Percentiles rank a stretch among this genome's conserved stretches.
These are phyloP conservation scores for Ginglymostoma cirratum DNA, from an alignment of 2,113 vertebrate species.

Conservation along the genomic window DNA sequence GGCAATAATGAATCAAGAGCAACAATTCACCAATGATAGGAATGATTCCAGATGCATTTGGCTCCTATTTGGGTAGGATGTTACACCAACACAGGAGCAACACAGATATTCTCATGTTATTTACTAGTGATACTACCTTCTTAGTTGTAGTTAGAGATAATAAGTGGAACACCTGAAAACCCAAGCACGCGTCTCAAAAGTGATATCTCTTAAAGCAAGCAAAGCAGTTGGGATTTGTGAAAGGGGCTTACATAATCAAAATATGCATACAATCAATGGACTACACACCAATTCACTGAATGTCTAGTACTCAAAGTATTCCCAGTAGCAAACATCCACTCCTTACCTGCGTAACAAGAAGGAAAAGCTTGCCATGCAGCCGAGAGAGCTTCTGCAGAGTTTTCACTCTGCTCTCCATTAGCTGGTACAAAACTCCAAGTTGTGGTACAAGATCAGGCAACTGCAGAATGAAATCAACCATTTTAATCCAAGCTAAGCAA, in stretches of 20 bases:
- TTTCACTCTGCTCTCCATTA: constrained; percentile 93
- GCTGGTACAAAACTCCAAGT: constrained; percentile 81
- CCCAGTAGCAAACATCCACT: background rate
- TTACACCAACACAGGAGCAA: background rate
- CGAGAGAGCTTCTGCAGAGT: constrained; percentile 83
- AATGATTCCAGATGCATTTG: background rate
- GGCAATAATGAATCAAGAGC: background rate
- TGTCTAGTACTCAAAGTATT: background rate
- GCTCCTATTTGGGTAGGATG: background rate
- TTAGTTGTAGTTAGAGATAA: no score
- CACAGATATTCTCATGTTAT: background rate
- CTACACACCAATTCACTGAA: background rate
- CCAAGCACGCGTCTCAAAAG: background rate
- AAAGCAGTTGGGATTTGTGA: background rate
- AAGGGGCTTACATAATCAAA: background rate
- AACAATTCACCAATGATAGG: background rate
- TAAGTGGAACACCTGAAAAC: background rate
- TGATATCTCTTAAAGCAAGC: background rate
- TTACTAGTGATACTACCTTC: background rate
- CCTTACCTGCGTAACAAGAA: constrained; percentile 79
- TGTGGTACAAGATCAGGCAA: constrained; percentile 83
- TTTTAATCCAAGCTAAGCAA: background rate
- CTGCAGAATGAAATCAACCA: constrained; percentile 49
- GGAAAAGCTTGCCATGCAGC: constrained; percentile 85
- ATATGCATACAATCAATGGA: background rate